Evolutionary conservation across 2,113 vertebrate genomes (phyloP).

Genomic region (Lipotes vexillifer): DNA sequence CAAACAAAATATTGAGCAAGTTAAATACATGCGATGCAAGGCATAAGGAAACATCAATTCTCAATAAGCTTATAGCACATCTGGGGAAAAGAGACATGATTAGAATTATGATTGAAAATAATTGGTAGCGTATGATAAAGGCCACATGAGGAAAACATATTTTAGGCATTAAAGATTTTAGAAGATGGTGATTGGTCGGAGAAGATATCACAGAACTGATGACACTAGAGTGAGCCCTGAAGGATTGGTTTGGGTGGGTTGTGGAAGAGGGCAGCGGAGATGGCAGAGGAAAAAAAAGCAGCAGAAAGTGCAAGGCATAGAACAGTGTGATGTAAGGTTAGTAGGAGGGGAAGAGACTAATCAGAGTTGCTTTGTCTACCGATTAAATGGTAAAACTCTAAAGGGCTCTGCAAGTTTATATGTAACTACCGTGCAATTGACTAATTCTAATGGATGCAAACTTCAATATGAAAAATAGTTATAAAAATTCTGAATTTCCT

Average conservation of each 20-base stretch:
- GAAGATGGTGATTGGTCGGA: neutral
- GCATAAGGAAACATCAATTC: neutral
- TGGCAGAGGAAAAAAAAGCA: neutral
- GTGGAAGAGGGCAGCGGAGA: neutral
- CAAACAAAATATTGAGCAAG: neutral
- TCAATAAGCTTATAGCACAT: neutral
- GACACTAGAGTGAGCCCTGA: neutral
- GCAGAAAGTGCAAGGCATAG: neutral
- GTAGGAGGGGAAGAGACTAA: neutral
- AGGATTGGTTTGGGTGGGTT: neutral
- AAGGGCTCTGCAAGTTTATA: neutral
- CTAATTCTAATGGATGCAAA: neutral
- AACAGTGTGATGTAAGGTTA: accelerated
- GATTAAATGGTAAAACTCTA: neutral
- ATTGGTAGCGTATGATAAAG: neutral
- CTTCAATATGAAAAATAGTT: neutral
- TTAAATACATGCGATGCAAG: neutral
- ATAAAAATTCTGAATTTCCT: neutral
- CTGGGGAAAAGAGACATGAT: neutral
- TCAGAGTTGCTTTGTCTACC: neutral
- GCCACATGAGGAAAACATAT: neutral
- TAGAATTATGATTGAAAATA: neutral
- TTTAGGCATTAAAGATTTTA: neutral
- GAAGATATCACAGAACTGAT: neutral
- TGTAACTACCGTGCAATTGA: neutral